Base-by-base conservation (phyloP, 2,797 vertebrate genomes). In the Leptatherina wallacei region DNA sequence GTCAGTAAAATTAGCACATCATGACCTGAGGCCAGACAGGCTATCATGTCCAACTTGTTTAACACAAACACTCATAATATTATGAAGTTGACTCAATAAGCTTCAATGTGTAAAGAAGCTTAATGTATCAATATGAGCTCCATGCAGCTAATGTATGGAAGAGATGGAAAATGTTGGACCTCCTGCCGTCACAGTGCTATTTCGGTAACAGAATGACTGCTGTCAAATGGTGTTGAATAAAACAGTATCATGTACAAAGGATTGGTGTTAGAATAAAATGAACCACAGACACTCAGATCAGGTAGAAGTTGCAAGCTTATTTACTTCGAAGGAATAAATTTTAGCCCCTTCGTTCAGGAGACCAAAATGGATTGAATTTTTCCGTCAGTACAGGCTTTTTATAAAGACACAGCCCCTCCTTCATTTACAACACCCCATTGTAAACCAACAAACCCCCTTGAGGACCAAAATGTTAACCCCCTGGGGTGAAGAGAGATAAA, bases 201-300 rank as follows among this genome's bases (percentile, higher is more conserved):
- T 54, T 72, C 18, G 69, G 29, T 76, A 54, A 67, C 49, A 66
- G 57, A 69, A 61, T 69, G 65, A 80, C 62, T 61, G 38, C 56
- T 55, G 56, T 44, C 32, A 64, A 74, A 55, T 44, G 29, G 2
- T 66, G 38, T 65, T 69, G n/a, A 73, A 62, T 54, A 55, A 59
- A 64, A 33, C 33, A 27, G 12, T 30, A 27, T 75, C 44, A 29
- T 1, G 27, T 3, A 51, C 24, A 27, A 16, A 8, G 52, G 29
- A 29, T 65, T 56, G 24, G 47, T 27, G 24, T 27, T 2, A 27
- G 24, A 27, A 27, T 27, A 27, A 27, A 27, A 27, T 27, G 24
- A 27, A 27, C 24, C 24, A 27, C 24, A 27, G 24, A 27, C 24
- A 27, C 24, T 27, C 24, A 27, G 24, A 27, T 27, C 24, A 27